phyloP scores from a whole-genome alignment of 1,140 invertebrate genomes.

The Coboldia fuscipes region DNA sequence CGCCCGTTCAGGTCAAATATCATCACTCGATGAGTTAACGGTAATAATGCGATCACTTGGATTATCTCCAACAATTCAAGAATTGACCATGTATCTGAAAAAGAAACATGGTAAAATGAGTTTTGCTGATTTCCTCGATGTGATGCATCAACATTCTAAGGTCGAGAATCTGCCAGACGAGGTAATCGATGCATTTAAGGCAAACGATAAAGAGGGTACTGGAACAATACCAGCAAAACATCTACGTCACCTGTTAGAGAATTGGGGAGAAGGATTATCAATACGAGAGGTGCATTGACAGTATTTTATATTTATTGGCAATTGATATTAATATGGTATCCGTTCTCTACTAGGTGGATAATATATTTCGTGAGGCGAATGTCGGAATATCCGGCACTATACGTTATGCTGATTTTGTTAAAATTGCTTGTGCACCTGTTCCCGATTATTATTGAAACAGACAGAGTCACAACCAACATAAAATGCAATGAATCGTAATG shows the following conservation, averaged over 20 bases:
- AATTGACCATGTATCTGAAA: slow-evolving; percentile 67
- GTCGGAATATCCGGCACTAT: slow-evolving; percentile 61
- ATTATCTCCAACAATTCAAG: slow-evolving; percentile 78
- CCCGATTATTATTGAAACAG: slow-evolving; percentile 74
- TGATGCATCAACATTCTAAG: slow-evolving; percentile 78
- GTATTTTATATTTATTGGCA: neutral
- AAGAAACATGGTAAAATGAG: slow-evolving; percentile 79
- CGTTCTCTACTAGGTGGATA: slow-evolving; percentile 41
- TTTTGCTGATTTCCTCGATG: slow-evolving; percentile 87
- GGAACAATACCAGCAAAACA: slow-evolving; percentile 64
- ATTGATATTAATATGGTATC: slow-evolving; percentile 1
- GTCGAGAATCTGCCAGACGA: slow-evolving; percentile 78
- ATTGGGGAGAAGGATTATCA: slow-evolving; percentile 80
- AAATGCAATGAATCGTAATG: no score
- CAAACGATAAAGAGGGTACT: slow-evolving; percentile 49
- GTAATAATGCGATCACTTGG: slow-evolving; percentile 86
- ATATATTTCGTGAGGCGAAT: slow-evolving; percentile 83
- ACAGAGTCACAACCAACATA: no score
- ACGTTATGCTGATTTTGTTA: slow-evolving; percentile 81
- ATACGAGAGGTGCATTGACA: slow-evolving; percentile 48
- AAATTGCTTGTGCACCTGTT: slow-evolving; percentile 80
- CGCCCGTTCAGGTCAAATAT: slow-evolving; percentile 68
- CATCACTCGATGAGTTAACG: slow-evolving; percentile 70
- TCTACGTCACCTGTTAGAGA: slow-evolving; percentile 66
- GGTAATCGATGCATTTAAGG: slow-evolving; percentile 71